These are phyloP conservation scores for Drosophila novamexicana DNA, from an alignment of 1,140 invertebrate species.

Conservation along the genomic window DNA sequence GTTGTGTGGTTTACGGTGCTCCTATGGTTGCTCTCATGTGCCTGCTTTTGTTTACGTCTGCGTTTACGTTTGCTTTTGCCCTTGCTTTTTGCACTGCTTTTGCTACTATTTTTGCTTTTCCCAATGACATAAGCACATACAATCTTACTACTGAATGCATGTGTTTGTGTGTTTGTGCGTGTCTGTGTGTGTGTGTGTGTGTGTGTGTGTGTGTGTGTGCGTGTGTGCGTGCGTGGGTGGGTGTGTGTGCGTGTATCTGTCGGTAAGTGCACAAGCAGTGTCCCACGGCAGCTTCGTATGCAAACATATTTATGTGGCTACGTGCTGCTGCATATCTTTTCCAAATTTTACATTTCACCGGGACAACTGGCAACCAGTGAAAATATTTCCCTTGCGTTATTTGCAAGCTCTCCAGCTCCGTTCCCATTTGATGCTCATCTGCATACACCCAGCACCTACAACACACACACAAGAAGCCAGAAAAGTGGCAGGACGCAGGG, in stretches of 20 bases:
- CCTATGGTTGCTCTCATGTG: constrained; percentile 46
- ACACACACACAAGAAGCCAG: neutral
- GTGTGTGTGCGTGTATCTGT: neutral
- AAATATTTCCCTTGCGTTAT: constrained; percentile 44
- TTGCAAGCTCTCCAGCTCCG: constrained; percentile 2
- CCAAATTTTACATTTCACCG: constrained; percentile 57
- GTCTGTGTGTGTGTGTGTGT: neutral
- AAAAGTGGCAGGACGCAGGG: neutral
- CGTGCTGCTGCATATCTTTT: constrained; percentile 61
- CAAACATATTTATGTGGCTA: constrained; percentile 67
- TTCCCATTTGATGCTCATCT: constrained; percentile 24
- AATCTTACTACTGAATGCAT: constrained; percentile 23
- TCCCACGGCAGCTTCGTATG: constrained; percentile 33
- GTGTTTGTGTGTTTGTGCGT: constrained; percentile 1
- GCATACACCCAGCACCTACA: constrained; percentile 27
- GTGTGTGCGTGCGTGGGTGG: too few species aligned
- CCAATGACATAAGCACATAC: constrained; percentile 1
- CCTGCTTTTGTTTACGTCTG: constrained; percentile 30
- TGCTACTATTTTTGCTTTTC: neutral
- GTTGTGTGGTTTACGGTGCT: constrained; percentile 1
- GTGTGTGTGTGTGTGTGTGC: constrained; percentile 5
- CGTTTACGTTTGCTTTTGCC: constrained; percentile 17
- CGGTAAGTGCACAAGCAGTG: constrained; percentile 20
- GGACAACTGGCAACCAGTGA: constrained; percentile 35
- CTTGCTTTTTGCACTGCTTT: neutral